Evolutionary conservation across 2,113 vertebrate species (phyloP), one percentile per base, ranked within the genome.

Genomic region (Caranx melampygus): DNA sequence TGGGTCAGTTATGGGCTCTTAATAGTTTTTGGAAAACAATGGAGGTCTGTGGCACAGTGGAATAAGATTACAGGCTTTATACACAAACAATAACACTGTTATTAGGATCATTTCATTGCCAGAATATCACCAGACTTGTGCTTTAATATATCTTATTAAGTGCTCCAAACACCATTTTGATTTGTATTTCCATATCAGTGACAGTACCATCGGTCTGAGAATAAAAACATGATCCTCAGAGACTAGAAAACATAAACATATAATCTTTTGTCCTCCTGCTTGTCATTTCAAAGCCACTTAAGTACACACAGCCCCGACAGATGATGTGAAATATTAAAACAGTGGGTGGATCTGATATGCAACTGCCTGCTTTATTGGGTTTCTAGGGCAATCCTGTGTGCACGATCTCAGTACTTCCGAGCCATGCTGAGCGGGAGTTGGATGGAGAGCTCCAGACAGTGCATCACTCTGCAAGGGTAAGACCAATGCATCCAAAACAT

Each of bases 391-490:
- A 95, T 98, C 91, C 95, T 98, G 90, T 97, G 97, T 87, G 97
- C 97, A 44, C 96, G 97, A 77, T 98, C 97, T 21, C 93, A 94
- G 95, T 99, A 99, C 83, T 98, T 99, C 91, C 91, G 96, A 89
- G 97, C 97, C 60, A 98, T 99, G 97, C 94, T 98, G 91, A 96
- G 96, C 88, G 97, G 97, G 85, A 96, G 93, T 78, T 99, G 98
- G 97, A 96, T 96, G 91, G 97, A 99, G 95, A 98, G 96, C 93
- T 97, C 95, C 87, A 95, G 94, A 88, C 95, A 97, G 84, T 92
- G 90, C 85, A 95, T 99, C 93, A 95, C 94, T 92, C 95, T 99
- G 91, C 96, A 97, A 89, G 95, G 97, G 97, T 99, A 95, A 95
- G 96, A 52, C 64, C 35, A 67, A 40, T 20, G 51, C 65, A 78